Percentiles rank a stretch among this genome's conserved stretches.
Conservation (phyloP, 2,113 vertebrate genomes). For the Desmodus rotundus region DNA sequence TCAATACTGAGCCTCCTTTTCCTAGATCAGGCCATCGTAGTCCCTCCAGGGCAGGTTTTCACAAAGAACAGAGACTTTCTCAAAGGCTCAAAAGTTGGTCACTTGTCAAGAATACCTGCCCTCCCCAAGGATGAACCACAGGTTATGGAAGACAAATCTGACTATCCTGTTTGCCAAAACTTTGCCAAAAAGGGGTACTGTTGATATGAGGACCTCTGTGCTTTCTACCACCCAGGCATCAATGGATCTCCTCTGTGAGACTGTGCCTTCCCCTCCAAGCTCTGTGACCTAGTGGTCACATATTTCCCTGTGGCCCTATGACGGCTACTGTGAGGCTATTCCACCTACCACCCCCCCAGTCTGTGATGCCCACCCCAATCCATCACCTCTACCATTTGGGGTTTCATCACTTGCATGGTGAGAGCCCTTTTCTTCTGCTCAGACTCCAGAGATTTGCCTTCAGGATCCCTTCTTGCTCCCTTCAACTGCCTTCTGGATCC, state of each 20-base stretch:
- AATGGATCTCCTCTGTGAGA: conserved; percentile 86
- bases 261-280: conserved; percentile 39
- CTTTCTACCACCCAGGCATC: conserved; percentile 91
- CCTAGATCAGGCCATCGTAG: conserved; percentile 54
- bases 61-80: conserved; percentile 65
- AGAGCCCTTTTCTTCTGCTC: neutral
- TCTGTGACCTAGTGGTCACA: neutral
- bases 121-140: conserved; percentile 44
- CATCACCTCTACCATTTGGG: neutral
- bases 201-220: conserved; percentile 90
- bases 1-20: conserved; percentile 61
- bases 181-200: conserved; percentile 92
- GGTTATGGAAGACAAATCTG: conserved; percentile 85
- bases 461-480: neutral
- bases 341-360: neutral
- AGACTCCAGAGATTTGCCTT: conserved; percentile 36
- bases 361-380: neutral
- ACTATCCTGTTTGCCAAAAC: conserved; percentile 88
- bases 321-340: conserved; percentile 29
- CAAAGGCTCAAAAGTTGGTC: conserved; percentile 71
- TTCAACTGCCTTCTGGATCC: conserved; percentile 16
- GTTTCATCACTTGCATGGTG: neutral
- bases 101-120: conserved; percentile 59
- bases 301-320: neutral
- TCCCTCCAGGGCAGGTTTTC: conserved; percentile 56